Evolutionary conservation across 2,113 vertebrate species (phyloP), one percentile per base, ranked within the genome.

Genomic region (Cryptotis parvus): DNA sequence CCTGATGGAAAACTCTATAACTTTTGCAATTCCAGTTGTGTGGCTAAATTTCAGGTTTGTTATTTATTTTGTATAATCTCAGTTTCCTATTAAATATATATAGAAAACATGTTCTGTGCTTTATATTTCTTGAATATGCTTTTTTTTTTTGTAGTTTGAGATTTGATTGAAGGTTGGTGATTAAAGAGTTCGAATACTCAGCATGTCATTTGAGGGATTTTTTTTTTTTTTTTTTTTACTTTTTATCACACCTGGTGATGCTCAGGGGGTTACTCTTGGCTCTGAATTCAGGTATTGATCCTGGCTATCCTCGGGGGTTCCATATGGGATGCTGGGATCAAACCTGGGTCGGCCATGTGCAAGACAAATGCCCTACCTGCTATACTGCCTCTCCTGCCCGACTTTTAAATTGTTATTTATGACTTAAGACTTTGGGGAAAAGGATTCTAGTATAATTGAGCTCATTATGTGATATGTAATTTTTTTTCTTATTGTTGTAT

Each of bases 11-110:
- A 98, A 96, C 97, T 99, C 87, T 98, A 99, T 97, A 99, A 98
- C 98, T 99, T 99, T 98, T 99, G 99, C 98, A 99, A 99, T 98
- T 99, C 99, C 61, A 98, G 98, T 97, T 99, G 99, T 98, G 99
- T 99, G 94, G 98, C 99, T 97, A 99, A 99, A 98, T 99, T 99
- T 97, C 99, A 99, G 99, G 99, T 99, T 96, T 92, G 97, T 96
- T 96, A 92, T 91, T 95, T 94, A 75, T 52, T 90, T 87, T 88
- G 33, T 22, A 37, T 94, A 43, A 63, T 4, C 5, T 20, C 6
- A 5, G 9, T 7, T 11, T 61, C 26, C n/a, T 77, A 1, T 94
- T 91, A 86, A 93, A 84, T 76, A 49, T 22, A 91, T 7, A 18
- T 55, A 80, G 55, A 70, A 78, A 76, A 84, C 72, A 37, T 73